phyloP scores from a whole-genome alignment of 2,113 vertebrate species.

The Craseonycteris thonglongyai region DNA sequence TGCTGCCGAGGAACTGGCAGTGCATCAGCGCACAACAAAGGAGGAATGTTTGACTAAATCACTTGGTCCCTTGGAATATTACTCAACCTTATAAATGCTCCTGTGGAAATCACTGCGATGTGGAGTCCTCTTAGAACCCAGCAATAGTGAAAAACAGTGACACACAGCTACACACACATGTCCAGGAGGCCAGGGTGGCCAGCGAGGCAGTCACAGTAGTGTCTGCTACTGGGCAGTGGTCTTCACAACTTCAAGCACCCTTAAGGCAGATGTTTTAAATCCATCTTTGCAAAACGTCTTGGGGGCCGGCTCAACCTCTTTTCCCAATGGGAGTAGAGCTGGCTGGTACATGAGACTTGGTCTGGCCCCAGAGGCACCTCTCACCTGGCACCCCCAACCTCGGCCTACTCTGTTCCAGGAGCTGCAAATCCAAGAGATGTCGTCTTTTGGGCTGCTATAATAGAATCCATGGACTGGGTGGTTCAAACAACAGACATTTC shows the following conservation, averaged over 20 bases:
- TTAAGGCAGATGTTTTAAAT: not conserved
- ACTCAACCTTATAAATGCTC: not conserved
- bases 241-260: not conserved
- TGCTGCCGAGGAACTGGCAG: not conserved
- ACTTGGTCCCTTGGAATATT: not conserved
- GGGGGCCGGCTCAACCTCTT: not conserved
- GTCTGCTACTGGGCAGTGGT: not conserved
- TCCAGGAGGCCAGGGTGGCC: not conserved
- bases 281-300: not conserved
- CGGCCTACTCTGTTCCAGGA: accelerated
- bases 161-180: accelerated
- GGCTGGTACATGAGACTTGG: not conserved
- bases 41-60: not conserved
- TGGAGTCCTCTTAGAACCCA: not conserved
- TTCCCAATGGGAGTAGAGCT: not conserved
- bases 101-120: not conserved
- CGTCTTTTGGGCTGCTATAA: not conserved
- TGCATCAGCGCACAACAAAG: not conserved
- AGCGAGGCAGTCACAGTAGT: accelerated
- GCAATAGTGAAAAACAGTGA: not conserved
- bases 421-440: not conserved
- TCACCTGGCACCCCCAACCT: not conserved
- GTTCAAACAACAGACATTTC: not conserved
- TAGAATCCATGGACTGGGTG: not conserved
- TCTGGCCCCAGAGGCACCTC: not conserved